Base-by-base conservation (phyloP, 2,113 vertebrate genomes). In the Rhinoderma darwinii region DNA sequence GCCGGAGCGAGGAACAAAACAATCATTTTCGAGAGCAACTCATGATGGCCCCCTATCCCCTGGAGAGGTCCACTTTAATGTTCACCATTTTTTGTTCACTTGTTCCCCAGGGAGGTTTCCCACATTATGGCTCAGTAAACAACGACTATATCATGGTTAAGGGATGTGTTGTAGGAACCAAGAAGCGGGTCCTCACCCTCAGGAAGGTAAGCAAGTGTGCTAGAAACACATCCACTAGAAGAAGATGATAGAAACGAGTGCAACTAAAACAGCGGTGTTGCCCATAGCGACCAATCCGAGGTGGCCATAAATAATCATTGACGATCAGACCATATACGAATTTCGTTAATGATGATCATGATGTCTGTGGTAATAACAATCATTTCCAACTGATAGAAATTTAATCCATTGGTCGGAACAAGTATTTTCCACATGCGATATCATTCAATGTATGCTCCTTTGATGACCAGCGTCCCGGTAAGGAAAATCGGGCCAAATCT, bases 91-190 rank as follows among this genome's bases (percentile, higher is more conserved):
- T 25, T 77, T 54, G 72, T 68, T 83, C 75, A 88, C 35, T 27
- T 25, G 84, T 73, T 66, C 75, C 75, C n/a, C 90, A 96, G 96
- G 95, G 96, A 0, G 95, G 96, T 1, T 96, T 96, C 82, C 95
- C 96, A 56, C 94, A 94, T 83, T 96, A 96, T 0, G 96, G 96
- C 0, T 94, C 93, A 51, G 95, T 96, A 77, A 96, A 95, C 90
- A 96, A 96, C 0, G 96, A 96, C 70, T 96, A 94, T 25, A 0
- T 96, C 30, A 96, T 96, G 94, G 88, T 96, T 87, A 96, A 96
- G 30, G 96, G 96, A 35, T 96, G 96, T 0, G 95, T 96, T 0
- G 78, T 96, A 4, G 96, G 95, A 72, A 94, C 94, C 0, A 96
- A 90, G 91, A 96, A 96, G 84, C 91, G 95, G 0, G 92, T 96